phyloP scores from a whole-genome alignment of 1,140 invertebrate species.

The Heterodera carotae region DNA sequence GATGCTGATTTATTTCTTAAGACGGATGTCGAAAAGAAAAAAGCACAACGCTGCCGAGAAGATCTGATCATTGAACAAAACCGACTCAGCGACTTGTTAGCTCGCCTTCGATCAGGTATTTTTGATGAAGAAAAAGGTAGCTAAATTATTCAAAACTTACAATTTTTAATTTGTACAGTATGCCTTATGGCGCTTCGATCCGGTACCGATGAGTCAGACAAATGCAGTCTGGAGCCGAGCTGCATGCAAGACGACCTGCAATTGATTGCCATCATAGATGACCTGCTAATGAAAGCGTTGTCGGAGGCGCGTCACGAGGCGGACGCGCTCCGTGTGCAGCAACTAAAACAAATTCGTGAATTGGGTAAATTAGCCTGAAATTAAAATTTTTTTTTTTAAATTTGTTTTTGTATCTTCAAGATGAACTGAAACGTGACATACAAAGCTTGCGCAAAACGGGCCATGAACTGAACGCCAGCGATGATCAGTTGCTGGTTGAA shows the following conservation, averaged over 20 bases:
- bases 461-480: slow-evolving; percentile 39
- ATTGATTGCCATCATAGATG: slow-evolving; percentile 45
- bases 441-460: slow-evolving; percentile 37
- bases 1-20: too few relatives aligned
- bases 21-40: slow-evolving; percentile 25
- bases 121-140: too few relatives aligned
- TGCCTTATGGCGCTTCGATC: slow-evolving; percentile 22
- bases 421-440: slow-evolving; percentile 45
- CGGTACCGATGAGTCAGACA: slow-evolving; percentile 7
- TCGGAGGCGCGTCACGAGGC: slow-evolving; percentile 42
- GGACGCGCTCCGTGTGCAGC: slow-evolving; percentile 49
- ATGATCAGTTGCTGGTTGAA: slow-evolving; percentile 41
- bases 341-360: slow-evolving; percentile 50
- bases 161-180: slow-evolving; percentile 6
- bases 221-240: slow-evolving; percentile 20
- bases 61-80: slow-evolving; percentile 40
- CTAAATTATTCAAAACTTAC: too few relatives aligned
- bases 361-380: slow-evolving; percentile 43
- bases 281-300: slow-evolving; percentile 49
- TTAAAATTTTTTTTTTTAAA: too few relatives aligned
- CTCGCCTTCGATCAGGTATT: slow-evolving; percentile 39
- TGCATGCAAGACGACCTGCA: slow-evolving; percentile 41
- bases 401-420: neutral
- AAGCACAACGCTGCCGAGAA: slow-evolving; percentile 38
- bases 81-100: slow-evolving; percentile 42